Evolutionary conservation across 2,113 vertebrate genomes (phyloP), one percentile per base, ranked within the genome.

Genomic region (Anoura caudifer): DNA sequence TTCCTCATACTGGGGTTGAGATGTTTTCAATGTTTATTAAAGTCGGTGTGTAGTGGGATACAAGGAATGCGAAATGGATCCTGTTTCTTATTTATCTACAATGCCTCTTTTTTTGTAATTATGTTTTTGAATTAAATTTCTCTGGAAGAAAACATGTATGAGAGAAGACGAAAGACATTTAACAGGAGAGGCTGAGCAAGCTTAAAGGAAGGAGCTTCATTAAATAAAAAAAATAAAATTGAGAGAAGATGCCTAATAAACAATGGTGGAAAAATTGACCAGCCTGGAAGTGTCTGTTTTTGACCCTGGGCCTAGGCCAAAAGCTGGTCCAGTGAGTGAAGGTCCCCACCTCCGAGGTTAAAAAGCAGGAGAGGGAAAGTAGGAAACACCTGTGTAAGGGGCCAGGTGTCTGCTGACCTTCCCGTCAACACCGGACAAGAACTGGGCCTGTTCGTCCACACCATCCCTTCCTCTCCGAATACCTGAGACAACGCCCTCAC

Each of bases 391-490:
- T 28, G 38, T 63, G 13, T 14, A 20, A 77, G 41, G 12, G 14
- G 2, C 1, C 2, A n/a, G 19, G 47, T 59, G 1, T 38, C 59
- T 47, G 41, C 54, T 92, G 36, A 50, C 1, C 28, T 54, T 54
- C 38, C 31, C 22, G 0, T 24, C 4, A 19, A 2, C 28, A 24
- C n/a, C 15, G 28, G 31, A 4, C 70, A 47, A 67, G 67, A 61
- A 7, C 4, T 4, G 16, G 43, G 2, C 54, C 50, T 50, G 54
- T 4, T 83, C 24, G n/a, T 59, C 19, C 50, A 33, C 0, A 0
- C 11, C 20, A 6, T 5, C 0, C 4, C 26, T 28, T 36, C 20
- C n/a, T 54, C 33, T 43, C 14, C 12, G 63, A 73, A 13, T 28
- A 45, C 19, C 3, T 54, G 63, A 67, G 28, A 19, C 36, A 63